Evolutionary conservation across 1,140 invertebrate genomes (phyloP).

Genomic region (Nephila pilipes): DNA sequence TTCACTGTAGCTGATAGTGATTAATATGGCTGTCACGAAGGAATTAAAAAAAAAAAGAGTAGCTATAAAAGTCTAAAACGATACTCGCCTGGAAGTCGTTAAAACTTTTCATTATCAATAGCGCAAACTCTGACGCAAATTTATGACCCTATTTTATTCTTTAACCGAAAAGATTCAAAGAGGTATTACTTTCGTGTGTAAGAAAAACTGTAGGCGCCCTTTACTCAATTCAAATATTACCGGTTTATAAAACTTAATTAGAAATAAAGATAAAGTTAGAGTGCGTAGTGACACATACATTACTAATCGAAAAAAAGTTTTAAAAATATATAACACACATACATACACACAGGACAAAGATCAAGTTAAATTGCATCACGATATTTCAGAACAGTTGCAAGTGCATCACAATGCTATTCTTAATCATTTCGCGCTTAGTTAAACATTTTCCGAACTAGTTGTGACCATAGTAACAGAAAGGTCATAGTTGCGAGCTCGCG

Average conservation of each 20-base stretch:
- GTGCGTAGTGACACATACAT: background rate
- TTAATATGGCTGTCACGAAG: conserved; percentile 38
- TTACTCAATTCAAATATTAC: conserved; percentile 1
- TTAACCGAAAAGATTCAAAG: conserved; percentile 4
- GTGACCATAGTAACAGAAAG: too few relatives aligned
- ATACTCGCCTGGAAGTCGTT: conserved; percentile 43
- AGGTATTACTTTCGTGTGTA: background rate
- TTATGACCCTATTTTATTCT: conserved; percentile 26
- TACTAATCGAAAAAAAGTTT: background rate
- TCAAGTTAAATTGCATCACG: background rate
- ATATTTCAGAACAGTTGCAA: background rate
- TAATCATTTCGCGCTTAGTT: too few relatives aligned
- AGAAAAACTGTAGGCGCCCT: background rate
- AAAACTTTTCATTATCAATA: conserved; percentile 56
- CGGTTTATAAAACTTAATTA: background rate
- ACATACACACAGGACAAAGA: background rate
- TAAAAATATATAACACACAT: background rate
- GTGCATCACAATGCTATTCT: background rate
- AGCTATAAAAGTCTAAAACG: conserved; percentile 20
- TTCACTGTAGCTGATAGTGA: background rate
- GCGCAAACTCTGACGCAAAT: conserved; percentile 30
- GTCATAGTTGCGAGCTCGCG: too few relatives aligned
- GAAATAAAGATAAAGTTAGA: background rate
- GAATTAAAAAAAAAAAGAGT: conserved; percentile 7
- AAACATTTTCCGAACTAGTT: too few relatives aligned